Percentiles rank a stretch among this genome's conserved stretches.
Conservation (phyloP, 2,888 invertebrate genomes). For the Pimpla rufipes region DNA sequence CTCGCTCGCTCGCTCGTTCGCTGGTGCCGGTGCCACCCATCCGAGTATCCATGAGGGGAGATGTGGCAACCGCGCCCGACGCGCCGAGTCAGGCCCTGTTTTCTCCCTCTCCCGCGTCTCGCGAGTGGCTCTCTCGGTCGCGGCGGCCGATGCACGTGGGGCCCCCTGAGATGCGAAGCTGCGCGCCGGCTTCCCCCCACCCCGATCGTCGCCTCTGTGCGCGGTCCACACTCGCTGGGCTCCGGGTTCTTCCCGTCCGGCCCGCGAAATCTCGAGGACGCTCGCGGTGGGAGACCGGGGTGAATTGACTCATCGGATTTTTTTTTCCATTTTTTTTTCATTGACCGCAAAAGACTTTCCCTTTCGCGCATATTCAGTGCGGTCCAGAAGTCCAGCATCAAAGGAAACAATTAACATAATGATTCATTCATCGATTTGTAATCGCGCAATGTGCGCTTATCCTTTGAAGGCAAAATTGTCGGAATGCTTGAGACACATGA, state of each 20-base stretch:
- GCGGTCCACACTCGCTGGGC: neutral
- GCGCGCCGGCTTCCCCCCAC: neutral
- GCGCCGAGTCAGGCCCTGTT: constrained; percentile 57
- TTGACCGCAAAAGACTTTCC: constrained; percentile 29
- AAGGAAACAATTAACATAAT: neutral
- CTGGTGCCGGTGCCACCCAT: constrained; percentile 54
- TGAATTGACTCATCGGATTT: neutral
- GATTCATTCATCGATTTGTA: neutral
- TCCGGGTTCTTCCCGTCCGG: neutral
- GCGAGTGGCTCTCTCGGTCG: neutral
- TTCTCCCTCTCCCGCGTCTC: constrained; percentile 15
- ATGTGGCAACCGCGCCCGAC: constrained; percentile 62
- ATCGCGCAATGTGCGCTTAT: neutral
- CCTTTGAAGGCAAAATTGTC: neutral
- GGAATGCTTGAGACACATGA: neutral
- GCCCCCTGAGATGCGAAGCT: constrained; percentile 21
- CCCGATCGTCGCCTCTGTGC: neutral
- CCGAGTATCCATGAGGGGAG: constrained; percentile 26
- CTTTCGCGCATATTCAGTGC: constrained; percentile 3
- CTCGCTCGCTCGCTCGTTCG: constrained; percentile 5
- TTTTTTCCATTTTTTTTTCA: neutral
- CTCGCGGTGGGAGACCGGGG: neutral
- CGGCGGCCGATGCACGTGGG: constrained; percentile 24
- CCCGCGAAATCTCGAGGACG: constrained; percentile 54
- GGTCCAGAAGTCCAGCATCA: neutral